Conservation (phyloP, 2,888 invertebrate genomes). For the Zootermopsis nevadensis region DNA sequence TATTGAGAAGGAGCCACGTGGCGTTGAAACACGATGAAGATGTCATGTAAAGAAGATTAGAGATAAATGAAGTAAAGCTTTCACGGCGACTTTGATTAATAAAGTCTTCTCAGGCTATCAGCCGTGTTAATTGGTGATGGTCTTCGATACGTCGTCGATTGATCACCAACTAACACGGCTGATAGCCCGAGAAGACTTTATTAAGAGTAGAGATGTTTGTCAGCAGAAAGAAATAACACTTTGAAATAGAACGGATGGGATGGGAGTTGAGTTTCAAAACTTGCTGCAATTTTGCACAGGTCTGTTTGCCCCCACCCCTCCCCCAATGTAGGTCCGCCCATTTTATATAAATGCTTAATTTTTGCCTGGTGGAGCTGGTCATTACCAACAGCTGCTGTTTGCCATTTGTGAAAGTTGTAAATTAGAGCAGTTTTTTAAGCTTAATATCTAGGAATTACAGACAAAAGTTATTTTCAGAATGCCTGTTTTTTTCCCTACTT, state of each 20-base stretch:
- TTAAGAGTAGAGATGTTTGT: neutral
- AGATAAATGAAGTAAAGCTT: too few relatives aligned
- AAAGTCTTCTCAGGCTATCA: too few relatives aligned
- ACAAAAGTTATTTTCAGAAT: constrained; percentile 33
- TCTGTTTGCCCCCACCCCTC: neutral
- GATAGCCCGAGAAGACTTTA: too few relatives aligned
- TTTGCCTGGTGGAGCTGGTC: constrained; percentile 7
- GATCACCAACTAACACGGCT: too few relatives aligned
- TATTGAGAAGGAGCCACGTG: too few relatives aligned
- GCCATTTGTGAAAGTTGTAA: constrained; percentile 38
- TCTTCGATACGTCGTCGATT: too few relatives aligned
- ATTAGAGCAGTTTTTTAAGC: constrained; percentile 18
- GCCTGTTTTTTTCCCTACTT: constrained; percentile 18
- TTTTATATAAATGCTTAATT: constrained; percentile 30
- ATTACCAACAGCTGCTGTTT: constrained; percentile 30
- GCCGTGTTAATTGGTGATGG: too few relatives aligned
- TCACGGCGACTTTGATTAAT: too few relatives aligned
- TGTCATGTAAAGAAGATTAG: too few relatives aligned
- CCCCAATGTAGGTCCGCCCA: neutral
- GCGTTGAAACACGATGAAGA: too few relatives aligned
- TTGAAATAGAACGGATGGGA: neutral
- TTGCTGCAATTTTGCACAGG: neutral
- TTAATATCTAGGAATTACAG: constrained; percentile 19
- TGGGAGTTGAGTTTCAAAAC: neutral
- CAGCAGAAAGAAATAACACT: neutral